Evolutionary conservation across 2,888 invertebrate species (phyloP), one percentile per base, ranked within the genome.

Genomic region (Macroteleia sp.): DNA sequence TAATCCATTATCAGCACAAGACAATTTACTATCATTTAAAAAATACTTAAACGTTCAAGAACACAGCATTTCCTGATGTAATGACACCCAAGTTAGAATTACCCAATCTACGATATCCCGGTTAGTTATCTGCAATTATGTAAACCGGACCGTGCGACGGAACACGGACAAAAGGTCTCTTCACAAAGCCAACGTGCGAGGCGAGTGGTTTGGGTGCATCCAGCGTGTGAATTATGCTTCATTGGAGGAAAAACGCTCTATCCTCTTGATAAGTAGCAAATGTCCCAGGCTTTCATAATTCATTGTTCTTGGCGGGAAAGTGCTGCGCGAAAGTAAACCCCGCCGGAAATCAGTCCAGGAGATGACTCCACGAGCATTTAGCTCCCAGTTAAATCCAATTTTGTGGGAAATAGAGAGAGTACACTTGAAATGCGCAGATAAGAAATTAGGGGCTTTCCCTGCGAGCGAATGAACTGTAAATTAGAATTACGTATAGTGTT

Each of bases 81-180:
- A 67, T 50, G 61, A 25, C 46, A 41, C 22, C 30, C 36, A 48
- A 59, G 28, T n/a, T 54, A 14, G 61, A 74, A 76, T 80, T 81
- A 70, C 73, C 54, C 66, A 79, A 77, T 73, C 57, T 34, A 54
- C 54, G 46, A 48, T 75, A 76, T 77, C 64, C 77, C 74, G 70
- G 70, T 77, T 78, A 74, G 34, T 46, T 41, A 78, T 77, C 74
- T 42, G 57, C 42, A 62, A 48, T 84, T 84, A 85, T 85, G 83
- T 83, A 84, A 85, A 85, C 85, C 80, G 79, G 77, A 74, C 77
- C 84, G 84, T 85, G 83, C 73, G 83, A 66, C 59, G 36, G 50
- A 36, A 57, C 64, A n/a, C 59, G 69, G 75, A 71, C 66, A 77
- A 77, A 77, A 67, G 73, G 46, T 64, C 32, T 22, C 62, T 64